Evolutionary conservation across 2,113 vertebrate genomes (phyloP), one percentile per base, ranked within the genome.

Genomic region (Triplophysa dalaica): DNA sequence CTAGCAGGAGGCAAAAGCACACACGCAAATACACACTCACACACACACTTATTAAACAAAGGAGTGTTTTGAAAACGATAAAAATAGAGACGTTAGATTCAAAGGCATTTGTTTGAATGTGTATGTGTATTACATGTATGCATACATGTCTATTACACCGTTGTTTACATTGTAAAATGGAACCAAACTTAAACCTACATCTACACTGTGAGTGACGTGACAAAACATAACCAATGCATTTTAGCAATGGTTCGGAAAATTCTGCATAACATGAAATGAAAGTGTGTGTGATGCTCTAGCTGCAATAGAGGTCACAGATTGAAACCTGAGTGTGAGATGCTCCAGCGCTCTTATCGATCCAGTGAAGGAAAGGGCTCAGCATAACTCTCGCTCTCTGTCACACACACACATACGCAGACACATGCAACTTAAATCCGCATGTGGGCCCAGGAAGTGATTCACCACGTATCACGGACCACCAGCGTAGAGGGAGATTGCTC

Each of bases 281-380:
- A 38, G 48, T 60, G 70, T 77, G 73, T 81, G 73, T 76, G 82
- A 83, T 80, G 17, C 50, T 86, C 82, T 76, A 82, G 73, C 76
- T 45, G 56, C 24, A 80, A 75, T 85, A 90, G 89, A 92, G 91
- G 91, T 92, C 90, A 92, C 86, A 86, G 86, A 87, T 89, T 84
- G 91, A 91, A 93, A 92, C 89, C 87, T 82, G 90, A 93, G 87
- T 81, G 33, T 83, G 81, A 86, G 90, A 86, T 88, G 89, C 89
- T 90, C 88, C 90, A 86, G 86, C 80, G 89, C 87, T 85, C 81
- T 29, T 87, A 92, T 92, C 89, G 88, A 91, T 85, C 89, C 77
- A 63, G 75, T 65, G 29, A 82, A 81, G 48, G 81, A 86, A 90
- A 89, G 89, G 88, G 85, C 90, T 84, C 89, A 88, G 88, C 89